Evolutionary conservation across 2,888 invertebrate genomes (phyloP).

Genomic region (Ceraclea dissimilis): DNA sequence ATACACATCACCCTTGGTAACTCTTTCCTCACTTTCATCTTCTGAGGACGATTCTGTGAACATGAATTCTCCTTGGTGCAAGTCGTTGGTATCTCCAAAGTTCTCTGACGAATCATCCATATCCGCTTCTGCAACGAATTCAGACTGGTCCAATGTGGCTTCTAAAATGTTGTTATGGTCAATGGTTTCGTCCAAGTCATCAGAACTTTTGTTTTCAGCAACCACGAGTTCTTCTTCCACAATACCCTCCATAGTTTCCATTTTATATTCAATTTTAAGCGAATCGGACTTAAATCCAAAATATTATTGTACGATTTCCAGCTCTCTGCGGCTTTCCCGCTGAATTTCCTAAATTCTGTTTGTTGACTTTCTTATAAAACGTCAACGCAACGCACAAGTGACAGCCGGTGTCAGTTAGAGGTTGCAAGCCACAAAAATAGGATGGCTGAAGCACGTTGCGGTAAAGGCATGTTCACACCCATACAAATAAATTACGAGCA

Average conservation of each 20-base stretch:
- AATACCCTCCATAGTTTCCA: slow-evolving; percentile 5
- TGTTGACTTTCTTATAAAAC: too few relatives aligned
- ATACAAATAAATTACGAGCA: too few relatives aligned
- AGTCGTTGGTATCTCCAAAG: slow-evolving; percentile 2
- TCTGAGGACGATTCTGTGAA: slow-evolving; percentile 4
- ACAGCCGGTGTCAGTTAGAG: too few relatives aligned
- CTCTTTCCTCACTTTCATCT: slow-evolving; percentile 12
- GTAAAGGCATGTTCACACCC: too few relatives aligned
- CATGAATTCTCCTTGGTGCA: neutral
- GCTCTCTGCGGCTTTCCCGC: too few relatives aligned
- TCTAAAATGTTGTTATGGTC: slow-evolving; percentile 1
- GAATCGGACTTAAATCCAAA: too few relatives aligned
- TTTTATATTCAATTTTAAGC: neutral
- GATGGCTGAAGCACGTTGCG: too few relatives aligned
- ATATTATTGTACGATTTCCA: too few relatives aligned
- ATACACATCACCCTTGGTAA: slow-evolving; percentile 6
- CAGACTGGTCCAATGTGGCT: neutral
- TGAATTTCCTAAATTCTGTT: too few relatives aligned
- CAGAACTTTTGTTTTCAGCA: slow-evolving; percentile 3
- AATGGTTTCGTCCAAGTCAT: slow-evolving; percentile 5
- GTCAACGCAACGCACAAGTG: too few relatives aligned
- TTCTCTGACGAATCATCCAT: neutral
- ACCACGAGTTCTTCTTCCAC: slow-evolving; percentile 5
- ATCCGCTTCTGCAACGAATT: neutral
- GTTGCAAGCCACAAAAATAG: too few relatives aligned